These are phyloP conservation scores for Thaumetopoea pityocampa DNA, from an alignment of 1,140 invertebrate genomes.

Conservation along the genomic window DNA sequence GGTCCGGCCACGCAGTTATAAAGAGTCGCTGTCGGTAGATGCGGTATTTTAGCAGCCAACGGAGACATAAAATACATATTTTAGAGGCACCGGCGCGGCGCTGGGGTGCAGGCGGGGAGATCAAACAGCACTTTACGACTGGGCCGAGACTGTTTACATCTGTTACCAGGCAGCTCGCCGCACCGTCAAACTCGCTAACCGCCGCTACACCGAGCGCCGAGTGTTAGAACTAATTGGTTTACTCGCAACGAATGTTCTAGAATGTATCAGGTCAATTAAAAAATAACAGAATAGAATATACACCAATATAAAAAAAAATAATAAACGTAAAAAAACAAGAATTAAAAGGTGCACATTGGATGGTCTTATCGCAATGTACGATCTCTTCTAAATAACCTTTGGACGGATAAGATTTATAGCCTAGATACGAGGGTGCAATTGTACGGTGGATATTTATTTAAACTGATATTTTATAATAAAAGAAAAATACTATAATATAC, in stretches of 20 bases:
- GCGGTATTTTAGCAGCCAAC: conserved; percentile 57
- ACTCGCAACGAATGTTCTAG: conserved; percentile 18
- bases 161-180: conserved; percentile 58
- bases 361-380: too few relatives aligned
- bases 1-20: conserved; percentile 32
- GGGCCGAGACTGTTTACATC: conserved; percentile 71
- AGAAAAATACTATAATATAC: too few relatives aligned
- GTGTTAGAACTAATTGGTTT: conserved; percentile 19
- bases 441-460: too few relatives aligned
- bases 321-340: too few relatives aligned
- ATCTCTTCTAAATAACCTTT: too few relatives aligned
- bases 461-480: too few relatives aligned
- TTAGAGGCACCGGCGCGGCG: conserved; percentile 42
- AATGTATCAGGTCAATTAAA: conserved; percentile 6
- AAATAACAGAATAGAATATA: neutral
- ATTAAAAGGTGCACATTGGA: too few relatives aligned
- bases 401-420: too few relatives aligned
- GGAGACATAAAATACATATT: conserved; percentile 70
- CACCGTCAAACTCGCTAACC: conserved; percentile 66
- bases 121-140: conserved; percentile 70
- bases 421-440: too few relatives aligned
- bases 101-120: conserved; percentile 46
- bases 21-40: conserved; percentile 50
- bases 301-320: neutral
- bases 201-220: conserved; percentile 47